A percentile compares a stretch with the other conserved stretches of the same genome.
Evolutionary conservation across 2,888 invertebrate genomes (phyloP).

Genomic region (Tachina fera): DNA sequence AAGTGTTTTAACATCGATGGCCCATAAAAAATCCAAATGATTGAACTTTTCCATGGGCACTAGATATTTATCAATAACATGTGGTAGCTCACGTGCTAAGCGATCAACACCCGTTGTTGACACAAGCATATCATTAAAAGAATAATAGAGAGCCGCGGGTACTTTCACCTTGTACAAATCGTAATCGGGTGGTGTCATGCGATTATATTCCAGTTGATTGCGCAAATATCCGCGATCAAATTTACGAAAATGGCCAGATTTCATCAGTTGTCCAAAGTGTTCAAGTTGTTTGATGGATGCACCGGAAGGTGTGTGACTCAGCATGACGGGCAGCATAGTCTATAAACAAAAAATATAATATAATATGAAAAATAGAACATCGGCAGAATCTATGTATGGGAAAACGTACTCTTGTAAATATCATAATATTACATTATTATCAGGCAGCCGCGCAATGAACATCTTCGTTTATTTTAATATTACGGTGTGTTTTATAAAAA

Average conservation of each 20-base stretch:
- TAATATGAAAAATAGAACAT: no score
- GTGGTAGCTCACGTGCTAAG: constrained; percentile 84
- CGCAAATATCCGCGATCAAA: constrained; percentile 82
- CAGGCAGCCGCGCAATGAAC: no score
- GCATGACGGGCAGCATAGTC: constrained; percentile 83
- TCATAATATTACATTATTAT: no score
- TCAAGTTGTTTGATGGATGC: constrained; percentile 83
- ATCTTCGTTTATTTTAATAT: no score
- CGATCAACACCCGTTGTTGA: constrained; percentile 85
- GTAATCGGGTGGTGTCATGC: constrained; percentile 84
- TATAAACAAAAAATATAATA: constrained; percentile 73
- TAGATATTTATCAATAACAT: constrained; percentile 84
- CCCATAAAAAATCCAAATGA: constrained; percentile 86
- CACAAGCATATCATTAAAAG: constrained; percentile 87
- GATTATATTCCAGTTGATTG: constrained; percentile 84
- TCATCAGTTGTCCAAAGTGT: constrained; percentile 83
- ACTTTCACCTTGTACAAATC: constrained; percentile 84
- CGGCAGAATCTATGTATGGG: no score
- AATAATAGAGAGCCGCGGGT: constrained; percentile 85
- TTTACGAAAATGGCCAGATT: constrained; percentile 83
- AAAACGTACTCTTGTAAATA: no score
- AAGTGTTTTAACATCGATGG: constrained; percentile 83
- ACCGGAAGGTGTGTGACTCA: constrained; percentile 83
- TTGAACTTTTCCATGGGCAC: constrained; percentile 85
- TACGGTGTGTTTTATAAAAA: no score